Evolutionary conservation across 2,888 invertebrate species (phyloP), one percentile per base, ranked within the genome.

Genomic region (Podotricha telesiphe): DNA sequence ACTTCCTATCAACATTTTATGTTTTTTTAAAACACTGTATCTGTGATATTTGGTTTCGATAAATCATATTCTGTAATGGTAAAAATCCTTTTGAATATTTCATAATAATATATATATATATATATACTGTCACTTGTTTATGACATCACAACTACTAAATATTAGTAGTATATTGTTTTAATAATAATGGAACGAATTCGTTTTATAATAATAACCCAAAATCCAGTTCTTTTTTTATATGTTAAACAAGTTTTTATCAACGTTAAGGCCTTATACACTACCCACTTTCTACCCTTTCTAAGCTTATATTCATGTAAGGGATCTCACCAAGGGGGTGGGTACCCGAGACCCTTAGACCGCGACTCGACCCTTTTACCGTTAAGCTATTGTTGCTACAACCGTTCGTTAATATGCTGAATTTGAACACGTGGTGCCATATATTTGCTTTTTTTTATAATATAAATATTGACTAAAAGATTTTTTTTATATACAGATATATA

Each of bases 311-410:
- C 64, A 62, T 67, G 53, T 65, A 59, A 68, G 70, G 65, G 71
- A 65, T 40, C 61, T 69, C 64, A 64, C 69, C 67, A 61, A 62
- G 73, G 74, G 55, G 68, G 69, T 65, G 67, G 67, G 53, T 67
- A 58, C 68, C 70, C 59, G 51, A 72, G 70, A 74, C 73, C 74
- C 74, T 74, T 71, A 53, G 66, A 62, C 64, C 68, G 65, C 56
- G 70, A 65, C 55, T 65, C 71, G 70, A 73, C 71, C 74, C 74
- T 73, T 74, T 68, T 68, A 73, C 63, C 65, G 68, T 72, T 67
- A 61, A 69, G 64, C 64, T 69, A 71, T 69, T 69, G 71, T 71
- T 64, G 64, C 61, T 65, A 55, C 67, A 53, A 71, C 37, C 58
- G 66, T 68, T 65, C 66, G 59, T 61, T 70, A 6, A 22, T 20